Conservation (phyloP, 2,888 invertebrate species). For the Melinaea menophilus region DNA sequence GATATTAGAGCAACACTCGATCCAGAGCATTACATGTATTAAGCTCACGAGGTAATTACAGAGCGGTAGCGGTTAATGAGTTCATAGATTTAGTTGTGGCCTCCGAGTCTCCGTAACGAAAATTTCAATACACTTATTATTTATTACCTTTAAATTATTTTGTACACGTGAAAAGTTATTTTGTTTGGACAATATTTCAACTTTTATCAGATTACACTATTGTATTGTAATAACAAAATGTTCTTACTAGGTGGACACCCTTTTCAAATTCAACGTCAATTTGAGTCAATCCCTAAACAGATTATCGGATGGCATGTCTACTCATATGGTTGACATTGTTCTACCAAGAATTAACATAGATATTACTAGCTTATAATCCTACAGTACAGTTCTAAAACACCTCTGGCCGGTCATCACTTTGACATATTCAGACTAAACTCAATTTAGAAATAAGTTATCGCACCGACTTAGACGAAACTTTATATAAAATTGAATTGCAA, state of each 20-base stretch:
- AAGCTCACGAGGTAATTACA: too few relatives aligned
- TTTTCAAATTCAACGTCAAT: conserved; percentile 14
- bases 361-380: conserved; percentile 27
- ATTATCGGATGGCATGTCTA: conserved; percentile 26
- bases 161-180: too few relatives aligned
- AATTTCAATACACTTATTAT: too few relatives aligned
- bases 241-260: background rate
- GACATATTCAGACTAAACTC: conserved; percentile 1
- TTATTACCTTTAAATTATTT: too few relatives aligned
- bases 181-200: too few relatives aligned
- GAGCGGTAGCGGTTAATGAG: too few relatives aligned
- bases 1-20: too few relatives aligned
- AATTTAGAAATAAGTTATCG: conserved; percentile 5
- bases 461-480: conserved; percentile 25
- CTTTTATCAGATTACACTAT: too few relatives aligned
- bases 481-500: conserved; percentile 41
- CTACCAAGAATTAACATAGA: conserved; percentile 24
- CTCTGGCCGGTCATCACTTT: conserved; percentile 15
- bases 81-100: too few relatives aligned
- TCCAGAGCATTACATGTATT: too few relatives aligned
- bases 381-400: conserved; percentile 16
- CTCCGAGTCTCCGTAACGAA: too few relatives aligned
- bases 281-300: conserved; percentile 18
- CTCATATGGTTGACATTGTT: conserved; percentile 27
- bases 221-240: background rate